Percentiles rank a stretch among this genome's conserved stretches.
These are phyloP conservation scores for Liolophura sinensis DNA, from an alignment of 1,140 invertebrate genomes.

Conservation along the genomic window DNA sequence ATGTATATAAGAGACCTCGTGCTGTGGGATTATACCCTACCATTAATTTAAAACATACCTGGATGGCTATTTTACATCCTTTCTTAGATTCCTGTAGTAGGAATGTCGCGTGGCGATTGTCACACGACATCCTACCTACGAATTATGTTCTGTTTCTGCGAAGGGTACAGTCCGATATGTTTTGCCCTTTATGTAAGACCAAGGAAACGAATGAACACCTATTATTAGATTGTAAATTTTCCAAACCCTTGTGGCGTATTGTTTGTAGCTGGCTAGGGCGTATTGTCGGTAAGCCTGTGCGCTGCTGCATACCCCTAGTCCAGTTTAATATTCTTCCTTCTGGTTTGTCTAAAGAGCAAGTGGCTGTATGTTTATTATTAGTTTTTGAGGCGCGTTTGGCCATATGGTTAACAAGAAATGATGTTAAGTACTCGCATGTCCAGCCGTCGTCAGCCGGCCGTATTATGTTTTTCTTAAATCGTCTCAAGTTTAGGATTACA, in stretches of 20 bases:
- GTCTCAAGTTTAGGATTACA: too few species aligned
- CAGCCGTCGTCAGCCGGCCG: too few species aligned
- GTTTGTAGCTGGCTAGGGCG: background rate
- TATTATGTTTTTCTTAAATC: too few species aligned
- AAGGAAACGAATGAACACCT: constrained; percentile 7
- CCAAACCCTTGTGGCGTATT: constrained; percentile 1
- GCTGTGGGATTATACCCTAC: background rate
- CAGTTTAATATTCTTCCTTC: too few species aligned
- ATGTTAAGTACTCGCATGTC: too few species aligned
- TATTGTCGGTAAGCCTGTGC: too few species aligned
- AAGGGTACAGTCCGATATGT: background rate
- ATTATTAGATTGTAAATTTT: constrained; percentile 9
- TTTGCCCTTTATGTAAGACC: constrained; percentile 7
- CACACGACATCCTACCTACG: constrained; percentile 5
- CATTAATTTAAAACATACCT: constrained; percentile 7
- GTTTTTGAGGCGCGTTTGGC: too few species aligned
- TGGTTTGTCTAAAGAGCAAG: too few species aligned
- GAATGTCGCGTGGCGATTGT: constrained; percentile 4
- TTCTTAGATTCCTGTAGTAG: constrained; percentile 3
- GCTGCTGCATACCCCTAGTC: too few species aligned
- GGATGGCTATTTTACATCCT: background rate
- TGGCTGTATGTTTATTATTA: too few species aligned
- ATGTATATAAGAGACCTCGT: background rate
- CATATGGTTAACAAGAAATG: too few species aligned
- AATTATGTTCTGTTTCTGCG: constrained; percentile 6